Conservation (phyloP, 2,888 invertebrate genomes). For the Chaetogeoica ovagalla region DNA sequence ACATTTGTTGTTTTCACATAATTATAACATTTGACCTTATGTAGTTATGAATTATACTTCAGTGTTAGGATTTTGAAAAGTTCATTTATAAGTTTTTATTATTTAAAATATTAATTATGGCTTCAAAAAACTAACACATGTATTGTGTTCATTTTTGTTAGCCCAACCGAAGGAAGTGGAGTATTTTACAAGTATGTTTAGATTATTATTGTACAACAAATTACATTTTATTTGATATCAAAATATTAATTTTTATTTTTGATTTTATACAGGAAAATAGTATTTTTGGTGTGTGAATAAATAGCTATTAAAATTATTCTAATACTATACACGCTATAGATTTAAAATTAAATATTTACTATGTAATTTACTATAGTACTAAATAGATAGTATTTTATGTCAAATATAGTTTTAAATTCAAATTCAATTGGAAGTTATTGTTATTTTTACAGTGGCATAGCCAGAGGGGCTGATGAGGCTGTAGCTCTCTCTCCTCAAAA, state of each 20-base stretch:
- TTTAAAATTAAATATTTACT: neutral
- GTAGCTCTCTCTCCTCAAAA: no score
- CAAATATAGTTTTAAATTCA: no score
- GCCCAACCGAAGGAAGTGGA: slow-evolving; percentile 77
- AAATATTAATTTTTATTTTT: slow-evolving; percentile 55
- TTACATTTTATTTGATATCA: slow-evolving; percentile 11
- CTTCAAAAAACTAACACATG: slow-evolving; percentile 39
- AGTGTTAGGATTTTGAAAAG: slow-evolving; percentile 21
- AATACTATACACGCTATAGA: neutral
- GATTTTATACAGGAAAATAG: neutral
- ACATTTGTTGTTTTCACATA: slow-evolving; percentile 20
- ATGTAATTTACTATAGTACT: no score
- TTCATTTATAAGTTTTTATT: slow-evolving; percentile 24
- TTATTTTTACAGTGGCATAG: no score
- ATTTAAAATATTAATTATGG: slow-evolving; percentile 24
- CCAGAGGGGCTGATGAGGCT: no score
- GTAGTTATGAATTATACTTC: slow-evolving; percentile 15
- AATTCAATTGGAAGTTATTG: neutral
- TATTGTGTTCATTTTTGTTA: slow-evolving; percentile 58
- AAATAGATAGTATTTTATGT: no score
- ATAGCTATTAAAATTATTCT: neutral
- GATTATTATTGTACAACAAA: slow-evolving; percentile 15
- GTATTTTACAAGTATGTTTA: slow-evolving; percentile 75
- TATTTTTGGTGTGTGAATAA: neutral
- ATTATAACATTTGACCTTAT: slow-evolving; percentile 7